Evolutionary conservation across 2,797 vertebrate genomes (phyloP).

Genomic region (Cirrhinus molitorella): DNA sequence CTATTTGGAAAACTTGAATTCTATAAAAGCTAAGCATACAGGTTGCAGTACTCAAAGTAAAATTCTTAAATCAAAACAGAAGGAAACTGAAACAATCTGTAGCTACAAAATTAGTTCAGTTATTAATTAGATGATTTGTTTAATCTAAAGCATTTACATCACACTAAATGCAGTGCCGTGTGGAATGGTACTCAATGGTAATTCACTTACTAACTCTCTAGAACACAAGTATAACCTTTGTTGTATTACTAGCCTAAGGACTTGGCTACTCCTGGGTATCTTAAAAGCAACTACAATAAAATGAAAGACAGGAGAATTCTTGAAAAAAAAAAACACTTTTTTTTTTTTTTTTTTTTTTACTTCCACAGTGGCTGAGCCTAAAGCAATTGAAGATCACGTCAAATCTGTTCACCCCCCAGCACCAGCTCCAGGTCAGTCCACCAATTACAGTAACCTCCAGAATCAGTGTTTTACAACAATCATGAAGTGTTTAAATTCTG

Average conservation of each 20-base stretch:
- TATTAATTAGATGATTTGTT: not conserved
- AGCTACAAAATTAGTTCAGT: not conserved
- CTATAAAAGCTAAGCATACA: not conserved
- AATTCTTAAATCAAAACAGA: not conserved
- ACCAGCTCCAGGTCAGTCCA: constrained; percentile 69
- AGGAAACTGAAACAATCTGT: not conserved
- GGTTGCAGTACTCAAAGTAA: not conserved
- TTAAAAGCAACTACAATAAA: not conserved
- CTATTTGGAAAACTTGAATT: not conserved
- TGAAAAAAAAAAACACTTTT: not conserved
- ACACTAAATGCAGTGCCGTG: not conserved
- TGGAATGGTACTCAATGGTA: not conserved
- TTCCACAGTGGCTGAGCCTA: constrained; percentile 67
- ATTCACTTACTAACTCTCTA: not conserved
- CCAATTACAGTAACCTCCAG: not conserved
- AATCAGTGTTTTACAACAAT: not conserved
- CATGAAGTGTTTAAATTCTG: not conserved
- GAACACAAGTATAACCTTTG: not conserved
- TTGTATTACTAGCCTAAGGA: not conserved
- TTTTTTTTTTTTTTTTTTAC: constrained; percentile 47
- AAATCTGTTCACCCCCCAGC: constrained; percentile 64
- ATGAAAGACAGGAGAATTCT: not conserved
- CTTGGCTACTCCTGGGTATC: not conserved
- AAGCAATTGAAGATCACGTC: constrained; percentile 58
- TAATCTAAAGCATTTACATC: not conserved